Evolutionary conservation across 2,888 invertebrate species (phyloP).

Genomic region (Papilio protenor): DNA sequence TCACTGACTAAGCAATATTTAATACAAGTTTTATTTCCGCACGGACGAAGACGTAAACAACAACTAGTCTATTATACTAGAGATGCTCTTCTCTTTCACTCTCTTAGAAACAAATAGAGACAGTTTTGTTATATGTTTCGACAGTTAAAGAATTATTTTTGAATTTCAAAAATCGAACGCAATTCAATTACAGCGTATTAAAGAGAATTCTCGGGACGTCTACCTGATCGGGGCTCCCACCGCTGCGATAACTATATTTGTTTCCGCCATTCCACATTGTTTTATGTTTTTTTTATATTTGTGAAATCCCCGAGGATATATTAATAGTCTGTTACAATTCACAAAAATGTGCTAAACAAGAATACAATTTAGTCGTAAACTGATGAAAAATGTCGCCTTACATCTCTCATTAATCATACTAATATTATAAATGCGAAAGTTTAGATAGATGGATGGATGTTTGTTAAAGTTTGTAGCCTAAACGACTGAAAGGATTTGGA

Average conservation of each 20-base stretch:
- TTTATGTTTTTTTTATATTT: conserved; percentile 33
- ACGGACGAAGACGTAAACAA: no score
- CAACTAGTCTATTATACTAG: no score
- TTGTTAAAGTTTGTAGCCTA: no score
- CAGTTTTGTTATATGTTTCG: not conserved
- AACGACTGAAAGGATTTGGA: no score
- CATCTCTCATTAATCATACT: no score
- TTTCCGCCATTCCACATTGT: conserved; percentile 36
- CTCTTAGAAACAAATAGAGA: not conserved
- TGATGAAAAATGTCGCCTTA: not conserved
- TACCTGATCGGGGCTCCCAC: conserved; percentile 31
- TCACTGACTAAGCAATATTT: no score
- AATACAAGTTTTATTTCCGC: no score
- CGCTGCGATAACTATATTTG: conserved; percentile 35
- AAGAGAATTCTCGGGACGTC: conserved; percentile 19
- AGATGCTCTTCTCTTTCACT: not conserved
- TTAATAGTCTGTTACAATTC: conserved; percentile 21
- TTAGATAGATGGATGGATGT: no score
- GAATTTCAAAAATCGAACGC: conserved; percentile 2
- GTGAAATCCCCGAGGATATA: conserved; percentile 9
- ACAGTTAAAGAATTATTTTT: not conserved
- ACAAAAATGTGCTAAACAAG: conserved; percentile 16
- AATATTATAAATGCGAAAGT: no score
- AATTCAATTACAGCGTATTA: conserved; percentile 8
- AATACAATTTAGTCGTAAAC: not conserved